Conservation (phyloP, 2,797 vertebrate species). For the Enteromius mattozi region DNA sequence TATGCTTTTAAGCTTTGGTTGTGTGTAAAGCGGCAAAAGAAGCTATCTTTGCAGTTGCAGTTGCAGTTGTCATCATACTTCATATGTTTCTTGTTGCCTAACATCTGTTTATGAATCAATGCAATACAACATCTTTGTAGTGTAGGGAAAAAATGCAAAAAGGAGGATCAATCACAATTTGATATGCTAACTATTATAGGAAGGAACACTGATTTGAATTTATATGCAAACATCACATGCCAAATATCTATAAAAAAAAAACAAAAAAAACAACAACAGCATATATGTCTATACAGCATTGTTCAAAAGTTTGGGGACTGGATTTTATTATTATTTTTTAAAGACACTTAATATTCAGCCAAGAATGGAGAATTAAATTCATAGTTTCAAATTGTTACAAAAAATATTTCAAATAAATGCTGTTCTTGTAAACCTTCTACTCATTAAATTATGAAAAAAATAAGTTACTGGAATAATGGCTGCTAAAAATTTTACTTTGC, state of each 20-base stretch:
- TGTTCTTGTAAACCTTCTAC: background rate
- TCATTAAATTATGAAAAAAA: background rate
- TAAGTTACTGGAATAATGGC: too few species aligned
- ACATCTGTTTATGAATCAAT: background rate
- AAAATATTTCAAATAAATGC: too few species aligned
- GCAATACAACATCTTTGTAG: background rate
- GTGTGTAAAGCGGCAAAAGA: background rate
- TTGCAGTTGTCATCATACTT: background rate
- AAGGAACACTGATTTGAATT: background rate
- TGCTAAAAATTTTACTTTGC: background rate
- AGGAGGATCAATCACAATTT: background rate
- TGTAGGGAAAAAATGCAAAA: background rate
- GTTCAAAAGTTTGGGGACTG: background rate
- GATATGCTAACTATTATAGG: background rate
- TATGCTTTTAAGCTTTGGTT: background rate
- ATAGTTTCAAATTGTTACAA: background rate
- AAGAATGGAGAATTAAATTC: background rate
- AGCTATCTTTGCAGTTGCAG: background rate
- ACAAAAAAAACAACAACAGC: background rate
- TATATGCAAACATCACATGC: background rate
- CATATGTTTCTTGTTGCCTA: background rate
- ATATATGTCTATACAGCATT: background rate
- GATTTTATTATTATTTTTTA: background rate
- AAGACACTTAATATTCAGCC: background rate
- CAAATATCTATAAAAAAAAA: background rate